Base-by-base conservation (phyloP, 2,888 invertebrate genomes). In the Thereva unica region DNA sequence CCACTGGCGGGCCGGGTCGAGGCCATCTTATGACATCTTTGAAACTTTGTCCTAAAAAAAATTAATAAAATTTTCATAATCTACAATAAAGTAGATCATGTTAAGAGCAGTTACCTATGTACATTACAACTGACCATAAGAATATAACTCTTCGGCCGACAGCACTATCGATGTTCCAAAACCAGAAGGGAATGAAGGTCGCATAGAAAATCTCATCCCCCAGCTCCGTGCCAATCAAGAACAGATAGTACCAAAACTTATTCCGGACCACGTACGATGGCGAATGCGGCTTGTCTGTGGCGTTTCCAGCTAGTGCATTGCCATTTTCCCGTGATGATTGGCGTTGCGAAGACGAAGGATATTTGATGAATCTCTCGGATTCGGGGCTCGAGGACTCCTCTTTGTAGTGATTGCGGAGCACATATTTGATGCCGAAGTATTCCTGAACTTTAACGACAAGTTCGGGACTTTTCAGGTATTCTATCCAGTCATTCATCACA, bases 141-240 rank as follows among this genome's bases (percentile, higher is more conserved):
- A 92, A 82, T 8, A 93, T 87, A 12, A 95, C 88, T 78, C 93
- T 84, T 72, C 95, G 83, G 9, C 92, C 92, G 3, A 95, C 91
- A 38, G 89, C 90, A 23, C 91, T 91, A 81, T 95, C 95, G 67
- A 95, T 85, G 80, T 95, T 96, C 95, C 95, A 96, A 77, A 94
- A 91, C 90, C 93, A 93, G 79, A 93, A 93, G 1, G 95, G 93
- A 75, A 95, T 94, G 76, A 95, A 94, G n/a, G 88, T 85, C 1
- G 91, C 88, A 80, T 95, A 96, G 80, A 96, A 96, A 70, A 90
- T 84, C 82, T 95, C 95, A 81, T 95, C 94, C 0, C 95, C 95
- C 23, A 96, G 81, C 69, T 90, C 89, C 0, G 95, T 93, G 12
- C 94, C 95, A 76, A 95, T 84, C 23, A 87, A 80, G 78, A 95